Percentiles rank a stretch among this genome's conserved stretches.
phyloP scores from a whole-genome alignment of 2,797 vertebrate genomes.

The Labeo calbasu region DNA sequence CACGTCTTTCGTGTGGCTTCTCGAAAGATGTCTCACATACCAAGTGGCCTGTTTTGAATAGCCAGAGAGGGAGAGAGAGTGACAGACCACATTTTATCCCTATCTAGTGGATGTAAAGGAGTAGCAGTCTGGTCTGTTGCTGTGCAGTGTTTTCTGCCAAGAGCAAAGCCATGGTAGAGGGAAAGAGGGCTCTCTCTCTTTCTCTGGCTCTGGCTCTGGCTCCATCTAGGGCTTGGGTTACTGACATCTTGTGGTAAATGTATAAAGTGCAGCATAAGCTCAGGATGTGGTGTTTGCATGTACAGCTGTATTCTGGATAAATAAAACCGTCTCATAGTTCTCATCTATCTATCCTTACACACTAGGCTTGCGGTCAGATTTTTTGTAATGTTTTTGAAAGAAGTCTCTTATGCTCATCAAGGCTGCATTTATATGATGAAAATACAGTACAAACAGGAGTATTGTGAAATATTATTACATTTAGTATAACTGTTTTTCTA shows the following conservation, averaged over 20 bases:
- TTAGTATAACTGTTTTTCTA: no score
- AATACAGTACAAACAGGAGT: not conserved
- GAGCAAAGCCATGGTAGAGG: conserved; percentile 46
- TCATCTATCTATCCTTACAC: no score
- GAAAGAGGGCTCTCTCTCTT: conserved; percentile 15
- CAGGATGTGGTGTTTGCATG: not conserved
- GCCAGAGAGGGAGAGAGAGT: conserved; percentile 45
- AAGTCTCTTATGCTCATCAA: not conserved
- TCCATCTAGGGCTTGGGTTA: conserved; percentile 48
- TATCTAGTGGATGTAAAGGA: conserved; percentile 36
- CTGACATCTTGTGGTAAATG: conserved; percentile 63
- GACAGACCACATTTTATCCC: conserved; percentile 27
- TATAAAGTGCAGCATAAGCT: conserved; percentile 45
- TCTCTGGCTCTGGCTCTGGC: conserved; percentile 6
- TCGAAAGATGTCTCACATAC: conserved; percentile 32
- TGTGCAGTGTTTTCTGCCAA: conserved; percentile 60
- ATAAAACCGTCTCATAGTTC: not conserved
- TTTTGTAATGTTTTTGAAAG: not conserved
- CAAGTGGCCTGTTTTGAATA: conserved; percentile 52
- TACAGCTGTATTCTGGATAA: not conserved
- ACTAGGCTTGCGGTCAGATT: not conserved
- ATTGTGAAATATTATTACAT: no score
- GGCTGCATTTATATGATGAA: not conserved
- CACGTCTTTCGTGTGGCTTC: conserved; percentile 18
- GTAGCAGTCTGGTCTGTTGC: conserved; percentile 54